Evolutionary conservation across 1,140 invertebrate genomes (phyloP).

Genomic region (Hyposmocoma kahamanoa): DNA sequence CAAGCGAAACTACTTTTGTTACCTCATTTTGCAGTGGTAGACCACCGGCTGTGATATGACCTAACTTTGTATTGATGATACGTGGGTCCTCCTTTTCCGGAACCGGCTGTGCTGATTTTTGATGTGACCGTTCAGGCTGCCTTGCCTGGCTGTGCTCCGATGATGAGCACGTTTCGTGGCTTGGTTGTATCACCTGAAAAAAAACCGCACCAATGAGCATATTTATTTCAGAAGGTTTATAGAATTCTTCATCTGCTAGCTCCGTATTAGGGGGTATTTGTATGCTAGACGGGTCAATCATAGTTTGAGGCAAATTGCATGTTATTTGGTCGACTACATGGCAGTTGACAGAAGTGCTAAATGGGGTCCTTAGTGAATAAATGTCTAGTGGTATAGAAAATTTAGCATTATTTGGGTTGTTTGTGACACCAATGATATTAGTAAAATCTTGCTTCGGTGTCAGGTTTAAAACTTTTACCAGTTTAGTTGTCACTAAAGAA

Average conservation of each 20-base stretch:
- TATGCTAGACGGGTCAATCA: neutral
- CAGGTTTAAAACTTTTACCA: neutral
- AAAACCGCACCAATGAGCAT: neutral
- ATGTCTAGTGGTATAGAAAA: neutral
- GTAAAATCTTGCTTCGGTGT: neutral
- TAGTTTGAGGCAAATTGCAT: neutral
- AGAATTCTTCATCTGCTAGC: neutral
- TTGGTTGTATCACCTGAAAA: neutral
- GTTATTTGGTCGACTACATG: neutral
- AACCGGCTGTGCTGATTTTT: neutral
- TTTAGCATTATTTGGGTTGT: neutral
- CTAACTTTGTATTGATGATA: slow-evolving; percentile 5
- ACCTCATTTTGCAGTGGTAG: neutral
- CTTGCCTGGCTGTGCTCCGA: neutral
- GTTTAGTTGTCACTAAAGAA: neutral
- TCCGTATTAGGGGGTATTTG: neutral
- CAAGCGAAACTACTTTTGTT: neutral
- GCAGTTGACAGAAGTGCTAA: neutral
- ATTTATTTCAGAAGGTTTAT: neutral
- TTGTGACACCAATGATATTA: neutral
- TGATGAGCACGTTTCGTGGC: neutral
- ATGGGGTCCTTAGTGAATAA: neutral
- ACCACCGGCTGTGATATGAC: slow-evolving; percentile 1
- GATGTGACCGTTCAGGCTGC: neutral
- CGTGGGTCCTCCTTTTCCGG: neutral